Evolutionary conservation across 2,113 vertebrate genomes (phyloP).

Genomic region (Percopsis transmontana): DNA sequence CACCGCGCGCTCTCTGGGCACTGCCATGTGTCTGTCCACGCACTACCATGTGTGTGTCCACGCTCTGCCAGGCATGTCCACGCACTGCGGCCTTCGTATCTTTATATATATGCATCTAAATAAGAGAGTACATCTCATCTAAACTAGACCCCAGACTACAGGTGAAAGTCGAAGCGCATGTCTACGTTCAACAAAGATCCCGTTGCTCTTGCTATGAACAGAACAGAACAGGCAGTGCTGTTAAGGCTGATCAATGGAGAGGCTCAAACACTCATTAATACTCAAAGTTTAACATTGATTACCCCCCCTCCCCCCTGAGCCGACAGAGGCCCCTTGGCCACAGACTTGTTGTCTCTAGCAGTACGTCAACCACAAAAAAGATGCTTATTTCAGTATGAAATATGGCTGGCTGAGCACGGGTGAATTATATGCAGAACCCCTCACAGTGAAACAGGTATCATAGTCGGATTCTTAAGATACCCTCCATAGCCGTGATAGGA

Average conservation of each 20-base stretch:
- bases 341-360: conserved; percentile 42
- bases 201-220: not conserved
- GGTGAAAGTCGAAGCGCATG: conserved; percentile 2
- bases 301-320: conserved; percentile 7
- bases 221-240: conserved; percentile 32
- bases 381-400: conserved; percentile 64
- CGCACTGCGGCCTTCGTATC: too few relatives aligned
- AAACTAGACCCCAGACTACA: not conserved
- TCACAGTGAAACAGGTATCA: conserved; percentile 56
- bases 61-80: too few relatives aligned
- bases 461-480: conserved; percentile 56
- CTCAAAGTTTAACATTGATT: conserved; percentile 62
- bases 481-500: conserved; percentile 48
- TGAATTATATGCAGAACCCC: conserved; percentile 39
- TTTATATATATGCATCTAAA: too few relatives aligned
- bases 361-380: conserved; percentile 45
- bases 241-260: conserved; percentile 61
- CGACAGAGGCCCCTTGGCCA: conserved; percentile 33
- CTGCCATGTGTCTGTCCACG: not conserved
- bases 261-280: conserved; percentile 69
- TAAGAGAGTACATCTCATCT: too few relatives aligned
- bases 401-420: conserved; percentile 40
- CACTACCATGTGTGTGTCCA: too few relatives aligned
- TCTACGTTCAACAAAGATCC: not conserved
- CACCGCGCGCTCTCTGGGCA: not conserved